Percentiles rank a stretch among this genome's conserved stretches.
These are phyloP conservation scores for Drosophila antonietae DNA, from an alignment of 2,888 invertebrate species.

Conservation along the genomic window DNA sequence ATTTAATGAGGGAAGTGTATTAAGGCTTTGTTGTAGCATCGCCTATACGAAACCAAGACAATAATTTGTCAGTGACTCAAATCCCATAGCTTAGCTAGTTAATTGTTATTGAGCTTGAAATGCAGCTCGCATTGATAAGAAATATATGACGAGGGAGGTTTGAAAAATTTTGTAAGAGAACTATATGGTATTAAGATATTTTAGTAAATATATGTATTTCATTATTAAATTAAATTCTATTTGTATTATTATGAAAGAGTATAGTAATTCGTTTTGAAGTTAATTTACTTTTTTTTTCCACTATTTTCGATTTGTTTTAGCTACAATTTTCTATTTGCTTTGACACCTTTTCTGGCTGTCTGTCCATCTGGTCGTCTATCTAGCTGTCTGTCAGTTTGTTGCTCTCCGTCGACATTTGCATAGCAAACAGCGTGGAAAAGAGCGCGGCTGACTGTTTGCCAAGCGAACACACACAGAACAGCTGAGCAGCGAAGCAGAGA, in stretches of 20 bases:
- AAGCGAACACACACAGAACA: conserved; percentile 44
- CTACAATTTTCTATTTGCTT: conserved; percentile 70
- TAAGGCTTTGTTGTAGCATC: neutral
- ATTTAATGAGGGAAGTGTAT: neutral
- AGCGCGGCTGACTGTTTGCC: conserved; percentile 58
- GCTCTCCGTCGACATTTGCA: conserved; percentile 49
- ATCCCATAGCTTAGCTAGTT: neutral
- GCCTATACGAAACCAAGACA: neutral
- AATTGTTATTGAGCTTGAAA: neutral
- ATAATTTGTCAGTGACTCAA: neutral
- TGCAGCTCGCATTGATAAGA: neutral
- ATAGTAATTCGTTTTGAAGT: neutral
- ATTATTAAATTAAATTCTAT: neutral
- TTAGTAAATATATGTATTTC: neutral
- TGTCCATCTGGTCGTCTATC: conserved; percentile 5
- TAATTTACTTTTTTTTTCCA: neutral
- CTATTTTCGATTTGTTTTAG: conserved; percentile 25
- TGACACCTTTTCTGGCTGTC: conserved; percentile 49
- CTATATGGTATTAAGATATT: neutral
- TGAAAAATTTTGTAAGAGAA: neutral
- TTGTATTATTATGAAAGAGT: neutral
- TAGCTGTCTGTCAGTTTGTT: conserved; percentile 33
- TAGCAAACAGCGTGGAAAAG: conserved; percentile 43
- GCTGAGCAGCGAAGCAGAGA: conserved; percentile 44
- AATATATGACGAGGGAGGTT: neutral